Evolutionary conservation across 2,113 vertebrate species (phyloP).

Genomic region (Centrocercus urophasianus): DNA sequence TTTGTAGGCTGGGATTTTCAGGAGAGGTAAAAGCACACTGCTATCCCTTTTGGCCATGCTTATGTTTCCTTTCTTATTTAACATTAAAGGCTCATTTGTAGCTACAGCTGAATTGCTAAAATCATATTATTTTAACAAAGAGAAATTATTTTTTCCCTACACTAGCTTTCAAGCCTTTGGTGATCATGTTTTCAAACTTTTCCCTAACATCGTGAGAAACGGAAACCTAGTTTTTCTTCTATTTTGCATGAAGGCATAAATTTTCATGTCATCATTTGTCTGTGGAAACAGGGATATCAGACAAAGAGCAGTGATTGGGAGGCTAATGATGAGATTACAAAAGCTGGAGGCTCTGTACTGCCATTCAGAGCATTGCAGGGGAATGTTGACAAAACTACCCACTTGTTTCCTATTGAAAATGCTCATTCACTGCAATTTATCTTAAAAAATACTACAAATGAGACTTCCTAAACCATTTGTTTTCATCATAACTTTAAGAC

Average conservation of each 20-base stretch:
- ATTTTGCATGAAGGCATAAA: neutral
- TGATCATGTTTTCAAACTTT: neutral
- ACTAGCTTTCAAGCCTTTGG: neutral
- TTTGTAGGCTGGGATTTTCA: neutral
- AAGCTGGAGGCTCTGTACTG: neutral
- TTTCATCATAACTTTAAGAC: neutral
- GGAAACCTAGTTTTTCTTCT: neutral
- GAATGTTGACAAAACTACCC: neutral
- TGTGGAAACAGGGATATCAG: neutral
- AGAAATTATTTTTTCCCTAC: neutral
- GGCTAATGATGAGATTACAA: neutral
- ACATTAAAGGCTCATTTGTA: neutral
- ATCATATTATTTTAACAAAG: neutral
- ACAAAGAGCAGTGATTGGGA: conserved; percentile 27
- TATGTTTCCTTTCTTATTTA: neutral
- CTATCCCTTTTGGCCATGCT: neutral
- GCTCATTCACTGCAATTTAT: neutral
- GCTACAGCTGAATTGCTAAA: neutral
- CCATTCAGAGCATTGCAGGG: neutral
- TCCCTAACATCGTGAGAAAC: neutral
- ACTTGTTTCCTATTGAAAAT: neutral
- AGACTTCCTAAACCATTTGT: neutral
- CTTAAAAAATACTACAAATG: neutral
- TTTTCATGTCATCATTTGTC: neutral
- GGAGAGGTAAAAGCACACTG: neutral